Conservation (phyloP, 2,113 vertebrate species). For the Gopherus evgoodei region DNA sequence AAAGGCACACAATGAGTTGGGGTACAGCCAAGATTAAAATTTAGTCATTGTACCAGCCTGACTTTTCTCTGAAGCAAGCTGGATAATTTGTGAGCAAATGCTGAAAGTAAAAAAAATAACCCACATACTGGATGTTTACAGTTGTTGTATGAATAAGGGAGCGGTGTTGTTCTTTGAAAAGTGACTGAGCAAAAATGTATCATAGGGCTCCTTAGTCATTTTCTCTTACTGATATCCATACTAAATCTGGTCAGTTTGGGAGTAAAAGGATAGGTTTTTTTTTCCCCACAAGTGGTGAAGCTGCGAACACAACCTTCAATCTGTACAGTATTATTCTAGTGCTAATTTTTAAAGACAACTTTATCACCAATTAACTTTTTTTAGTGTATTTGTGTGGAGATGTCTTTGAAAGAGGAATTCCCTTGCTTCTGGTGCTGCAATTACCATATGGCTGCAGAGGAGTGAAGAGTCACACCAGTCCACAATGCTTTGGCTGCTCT, state of each 20-base stretch:
- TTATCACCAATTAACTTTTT: not conserved
- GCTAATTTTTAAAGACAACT: not conserved
- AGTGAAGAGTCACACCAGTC: not conserved
- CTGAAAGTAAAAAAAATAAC: not conserved
- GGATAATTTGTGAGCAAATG: not conserved
- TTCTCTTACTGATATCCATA: not conserved
- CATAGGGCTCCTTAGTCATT: not conserved
- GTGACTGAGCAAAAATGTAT: not conserved
- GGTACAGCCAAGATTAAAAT: no score
- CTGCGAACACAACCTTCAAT: not conserved
- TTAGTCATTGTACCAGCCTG: accelerated
- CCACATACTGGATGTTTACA: accelerated
- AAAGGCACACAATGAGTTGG: not conserved
- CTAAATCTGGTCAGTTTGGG: not conserved
- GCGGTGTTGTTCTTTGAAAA: not conserved
- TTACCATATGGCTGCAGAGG: not conserved
- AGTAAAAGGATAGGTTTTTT: not conserved
- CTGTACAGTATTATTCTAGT: not conserved
- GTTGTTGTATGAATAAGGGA: not conserved
- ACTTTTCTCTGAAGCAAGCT: not conserved
- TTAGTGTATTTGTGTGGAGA: constrained; percentile 89
- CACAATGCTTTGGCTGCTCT: not conserved
- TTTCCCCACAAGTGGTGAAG: not conserved
- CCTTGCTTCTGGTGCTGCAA: not conserved
- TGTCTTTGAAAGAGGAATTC: constrained; percentile 78